Evolutionary conservation across 1,140 invertebrate species (phyloP).

Genomic region (Drosophila albomicans): DNA sequence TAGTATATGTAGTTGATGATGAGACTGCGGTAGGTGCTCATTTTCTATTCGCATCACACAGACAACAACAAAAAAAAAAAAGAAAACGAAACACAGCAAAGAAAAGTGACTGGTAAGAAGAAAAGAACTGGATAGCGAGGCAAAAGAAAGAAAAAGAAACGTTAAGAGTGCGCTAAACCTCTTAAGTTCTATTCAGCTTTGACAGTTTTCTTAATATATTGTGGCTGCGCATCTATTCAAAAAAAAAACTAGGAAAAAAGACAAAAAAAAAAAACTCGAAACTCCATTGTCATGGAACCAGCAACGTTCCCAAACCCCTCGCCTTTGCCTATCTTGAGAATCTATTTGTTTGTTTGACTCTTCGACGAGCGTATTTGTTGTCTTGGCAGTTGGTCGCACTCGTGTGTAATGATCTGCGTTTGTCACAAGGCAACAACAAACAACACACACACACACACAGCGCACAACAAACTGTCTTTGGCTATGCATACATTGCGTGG

Average conservation of each 20-base stretch:
- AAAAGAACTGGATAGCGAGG: constrained; percentile 31
- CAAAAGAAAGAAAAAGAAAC: constrained; percentile 44
- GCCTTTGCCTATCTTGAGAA: constrained; percentile 61
- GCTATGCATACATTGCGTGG: constrained; percentile 61
- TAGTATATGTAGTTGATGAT: neutral
- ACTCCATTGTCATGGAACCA: constrained; percentile 58
- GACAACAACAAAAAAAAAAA: constrained; percentile 5
- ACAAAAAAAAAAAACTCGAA: constrained; percentile 48
- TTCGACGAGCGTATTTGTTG: constrained; percentile 18
- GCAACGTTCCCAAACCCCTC: neutral
- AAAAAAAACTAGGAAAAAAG: constrained; percentile 12
- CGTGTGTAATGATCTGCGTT: constrained; percentile 17
- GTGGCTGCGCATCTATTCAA: constrained; percentile 65
- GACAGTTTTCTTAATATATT: constrained; percentile 81
- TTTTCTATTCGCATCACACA: constrained; percentile 26
- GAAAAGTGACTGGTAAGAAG: constrained; percentile 37
- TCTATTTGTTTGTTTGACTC: constrained; percentile 70
- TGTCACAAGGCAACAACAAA: constrained; percentile 40
- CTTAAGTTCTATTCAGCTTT: constrained; percentile 84
- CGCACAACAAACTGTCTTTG: constrained; percentile 37
- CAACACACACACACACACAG: no score
- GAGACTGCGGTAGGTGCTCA: constrained; percentile 65
- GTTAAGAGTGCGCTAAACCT: constrained; percentile 79
- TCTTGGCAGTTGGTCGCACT: constrained; percentile 15
- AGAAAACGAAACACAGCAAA: neutral